Evolutionary conservation across 2,888 invertebrate genomes (phyloP).

Genomic region (Ophion ventricosus): DNA sequence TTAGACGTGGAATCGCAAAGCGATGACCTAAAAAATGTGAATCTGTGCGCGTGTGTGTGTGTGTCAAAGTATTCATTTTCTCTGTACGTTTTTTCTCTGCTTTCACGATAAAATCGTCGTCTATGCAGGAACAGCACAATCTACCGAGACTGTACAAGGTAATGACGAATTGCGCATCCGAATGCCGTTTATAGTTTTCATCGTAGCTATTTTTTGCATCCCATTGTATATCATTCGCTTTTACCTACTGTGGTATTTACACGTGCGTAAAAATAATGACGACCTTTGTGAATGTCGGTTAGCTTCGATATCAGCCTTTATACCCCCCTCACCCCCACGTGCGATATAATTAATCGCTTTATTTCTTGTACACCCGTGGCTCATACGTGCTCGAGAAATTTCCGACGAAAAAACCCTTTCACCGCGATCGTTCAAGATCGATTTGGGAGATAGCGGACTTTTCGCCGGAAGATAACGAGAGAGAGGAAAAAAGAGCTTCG

Average conservation of each 20-base stretch:
- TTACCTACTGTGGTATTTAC: neutral
- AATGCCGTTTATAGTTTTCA: constrained; percentile 30
- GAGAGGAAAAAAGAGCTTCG: constrained; percentile 10
- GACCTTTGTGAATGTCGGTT: neutral
- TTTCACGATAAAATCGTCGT: constrained; percentile 14
- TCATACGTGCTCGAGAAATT: constrained; percentile 21
- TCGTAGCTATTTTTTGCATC: neutral
- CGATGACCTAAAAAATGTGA: constrained; percentile 54
- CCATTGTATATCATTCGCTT: neutral
- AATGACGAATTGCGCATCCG: constrained; percentile 13
- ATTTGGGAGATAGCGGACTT: constrained; percentile 28
- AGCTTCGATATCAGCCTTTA: neutral
- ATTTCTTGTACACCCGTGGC: constrained; percentile 14
- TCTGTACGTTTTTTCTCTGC: neutral
- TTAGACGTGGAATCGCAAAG: constrained; percentile 26
- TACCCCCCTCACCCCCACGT: too few relatives aligned
- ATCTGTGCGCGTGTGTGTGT: neutral
- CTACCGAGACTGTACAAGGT: neutral
- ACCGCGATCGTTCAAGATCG: constrained; percentile 37
- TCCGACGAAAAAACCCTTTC: constrained; percentile 40
- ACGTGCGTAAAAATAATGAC: neutral
- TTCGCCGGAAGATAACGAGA: constrained; percentile 1
- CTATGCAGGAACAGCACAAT: neutral
- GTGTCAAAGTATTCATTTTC: constrained; percentile 11
- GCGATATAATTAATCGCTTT: constrained; percentile 47